phyloP scores from a whole-genome alignment of 2,888 invertebrate species.

The Caenorhabditis virilis region DNA sequence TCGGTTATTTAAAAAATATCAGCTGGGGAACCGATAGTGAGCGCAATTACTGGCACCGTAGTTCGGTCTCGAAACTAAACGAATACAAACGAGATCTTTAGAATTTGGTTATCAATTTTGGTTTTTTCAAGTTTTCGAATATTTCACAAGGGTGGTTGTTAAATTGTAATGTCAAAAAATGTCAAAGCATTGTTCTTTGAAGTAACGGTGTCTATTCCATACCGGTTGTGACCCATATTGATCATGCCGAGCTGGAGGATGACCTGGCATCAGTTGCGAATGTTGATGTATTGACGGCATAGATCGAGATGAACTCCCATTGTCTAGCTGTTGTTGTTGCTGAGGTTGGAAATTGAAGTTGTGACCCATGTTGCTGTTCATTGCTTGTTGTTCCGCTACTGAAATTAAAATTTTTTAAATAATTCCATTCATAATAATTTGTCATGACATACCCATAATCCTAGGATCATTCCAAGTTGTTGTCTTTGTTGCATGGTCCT shows the following conservation, averaged over 20 bases:
- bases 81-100: too few relatives aligned
- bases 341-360: conserved; percentile 14
- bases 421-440: too few relatives aligned
- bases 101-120: too few relatives aligned
- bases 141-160: too few relatives aligned
- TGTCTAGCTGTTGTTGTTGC: too few relatives aligned
- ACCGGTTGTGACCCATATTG: conserved; percentile 5
- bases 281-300: conserved; percentile 36
- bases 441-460: conserved; percentile 13
- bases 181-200: too few relatives aligned
- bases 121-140: too few relatives aligned
- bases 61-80: too few relatives aligned
- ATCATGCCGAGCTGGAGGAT: conserved; percentile 9
- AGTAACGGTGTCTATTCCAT: background rate
- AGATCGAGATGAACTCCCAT: conserved; percentile 29
- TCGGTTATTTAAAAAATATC: background rate
- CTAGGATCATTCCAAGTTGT: conserved; percentile 50
- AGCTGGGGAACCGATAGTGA: too few relatives aligned
- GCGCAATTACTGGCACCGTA: too few relatives aligned
- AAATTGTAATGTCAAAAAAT: too few relatives aligned
- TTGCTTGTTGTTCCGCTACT: background rate
- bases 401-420: background rate
- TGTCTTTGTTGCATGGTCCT: conserved; percentile 45
- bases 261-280: conserved; percentile 22
- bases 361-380: background rate